A percentile compares a stretch with the other conserved stretches of the same genome.
These are phyloP conservation scores for Tachina grossa DNA, from an alignment of 2,888 invertebrate genomes.

Conservation along the genomic window DNA sequence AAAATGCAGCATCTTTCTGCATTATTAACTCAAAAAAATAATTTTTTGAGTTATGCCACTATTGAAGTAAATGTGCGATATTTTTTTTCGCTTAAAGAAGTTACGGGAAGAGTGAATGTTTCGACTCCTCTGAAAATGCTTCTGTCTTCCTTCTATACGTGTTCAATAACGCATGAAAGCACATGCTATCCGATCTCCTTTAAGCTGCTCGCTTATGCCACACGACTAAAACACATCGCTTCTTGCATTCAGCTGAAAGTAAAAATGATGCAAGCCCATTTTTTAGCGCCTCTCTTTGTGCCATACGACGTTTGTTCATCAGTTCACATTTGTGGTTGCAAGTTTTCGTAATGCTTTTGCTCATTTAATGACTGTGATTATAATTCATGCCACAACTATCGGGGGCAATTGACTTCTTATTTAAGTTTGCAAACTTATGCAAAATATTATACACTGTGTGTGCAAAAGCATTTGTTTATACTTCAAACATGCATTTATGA, in stretches of 20 bases:
- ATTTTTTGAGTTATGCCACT: no score
- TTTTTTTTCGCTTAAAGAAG: no score
- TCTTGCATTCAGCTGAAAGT: slow-evolving; percentile 37
- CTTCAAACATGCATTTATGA: not conserved
- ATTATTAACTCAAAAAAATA: no score
- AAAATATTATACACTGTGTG: not conserved
- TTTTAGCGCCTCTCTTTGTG: slow-evolving; percentile 63
- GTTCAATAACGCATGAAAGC: not conserved
- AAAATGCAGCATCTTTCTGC: no score
- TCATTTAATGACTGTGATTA: slow-evolving; percentile 64
- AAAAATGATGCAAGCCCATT: slow-evolving; percentile 31
- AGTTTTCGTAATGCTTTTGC: slow-evolving; percentile 42
- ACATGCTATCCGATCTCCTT: not conserved
- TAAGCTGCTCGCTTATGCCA: slow-evolving; percentile 64
- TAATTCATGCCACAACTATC: slow-evolving; percentile 32
- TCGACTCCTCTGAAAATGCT: no score
- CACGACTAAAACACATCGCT: slow-evolving; percentile 60
- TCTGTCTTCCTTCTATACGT: not conserved
- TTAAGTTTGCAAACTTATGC: not conserved
- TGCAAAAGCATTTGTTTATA: not conserved
- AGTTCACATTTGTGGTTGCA: slow-evolving; percentile 6
- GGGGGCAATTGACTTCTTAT: slow-evolving; percentile 8
- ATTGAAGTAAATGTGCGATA: no score
- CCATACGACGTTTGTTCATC: not conserved
- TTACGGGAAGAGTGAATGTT: no score